Conservation (phyloP, 2,888 invertebrate genomes). For the Andrena fulva region DNA sequence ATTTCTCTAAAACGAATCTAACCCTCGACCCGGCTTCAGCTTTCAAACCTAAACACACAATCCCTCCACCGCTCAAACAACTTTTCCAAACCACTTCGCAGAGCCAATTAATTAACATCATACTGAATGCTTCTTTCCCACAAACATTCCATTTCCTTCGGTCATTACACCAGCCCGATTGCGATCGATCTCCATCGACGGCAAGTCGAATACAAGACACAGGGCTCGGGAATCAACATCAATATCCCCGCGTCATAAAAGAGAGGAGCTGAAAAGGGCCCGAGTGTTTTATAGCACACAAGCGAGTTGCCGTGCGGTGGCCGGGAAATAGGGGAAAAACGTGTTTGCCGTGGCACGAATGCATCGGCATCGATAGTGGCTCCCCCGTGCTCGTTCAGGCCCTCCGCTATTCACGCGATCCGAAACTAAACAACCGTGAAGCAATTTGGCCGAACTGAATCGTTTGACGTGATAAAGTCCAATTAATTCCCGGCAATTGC, state of each 20-base stretch:
- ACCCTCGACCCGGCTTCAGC: too few relatives aligned
- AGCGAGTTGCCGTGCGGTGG: slow-evolving; percentile 13
- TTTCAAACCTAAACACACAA: too few relatives aligned
- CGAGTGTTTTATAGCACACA: slow-evolving; percentile 28
- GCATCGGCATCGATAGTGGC: slow-evolving; percentile 52
- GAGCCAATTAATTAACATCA: background rate
- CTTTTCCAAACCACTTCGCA: background rate
- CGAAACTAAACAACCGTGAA: slow-evolving; percentile 71
- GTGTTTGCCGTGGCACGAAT: slow-evolving; percentile 39
- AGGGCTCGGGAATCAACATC: slow-evolving; percentile 21
- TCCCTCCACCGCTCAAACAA: too few relatives aligned
- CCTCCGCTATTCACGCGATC: slow-evolving; percentile 64
- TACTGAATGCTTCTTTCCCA: background rate
- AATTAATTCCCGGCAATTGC: slow-evolving; percentile 71
- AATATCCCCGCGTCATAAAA: slow-evolving; percentile 31
- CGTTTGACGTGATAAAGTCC: slow-evolving; percentile 76
- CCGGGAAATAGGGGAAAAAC: slow-evolving; percentile 46
- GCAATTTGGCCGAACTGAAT: slow-evolving; percentile 72
- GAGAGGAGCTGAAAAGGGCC: slow-evolving; percentile 33
- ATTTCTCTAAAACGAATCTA: too few relatives aligned
- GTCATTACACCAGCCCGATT: background rate
- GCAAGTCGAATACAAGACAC: slow-evolving; percentile 9
- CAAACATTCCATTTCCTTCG: background rate
- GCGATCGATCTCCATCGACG: slow-evolving; percentile 5
- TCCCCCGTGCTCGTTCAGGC: slow-evolving; percentile 34